Base-by-base conservation (phyloP, 2,113 vertebrate species). In the Alosa alosa region DNA sequence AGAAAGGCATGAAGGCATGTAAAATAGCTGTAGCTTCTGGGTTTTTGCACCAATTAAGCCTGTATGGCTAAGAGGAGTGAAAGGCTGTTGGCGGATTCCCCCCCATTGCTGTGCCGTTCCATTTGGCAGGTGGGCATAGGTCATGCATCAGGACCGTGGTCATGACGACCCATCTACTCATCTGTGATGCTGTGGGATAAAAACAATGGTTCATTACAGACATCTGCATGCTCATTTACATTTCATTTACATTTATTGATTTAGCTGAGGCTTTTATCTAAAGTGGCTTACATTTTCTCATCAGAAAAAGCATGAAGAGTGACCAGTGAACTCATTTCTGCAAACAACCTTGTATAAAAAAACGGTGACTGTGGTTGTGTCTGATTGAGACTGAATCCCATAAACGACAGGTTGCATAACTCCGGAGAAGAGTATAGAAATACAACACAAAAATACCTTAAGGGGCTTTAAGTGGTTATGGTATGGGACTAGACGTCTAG, bases 71-170 rank as follows among this genome's bases (percentile, higher is more conserved):
- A 9, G 1, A 75, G 68, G 68, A 36, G 31, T 31, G 9, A 75
- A 75, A 75, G 68, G 68, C 68, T 75, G 68, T 75, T 15, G 68
- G 31, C 15, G 13, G 68, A 25, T 75, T 31, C 20, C 20, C 20
- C 52, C 15, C 17, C 17, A 55, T 75, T 31, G 68, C n/a, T 31
- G 25, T 39, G n/a, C 25, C 25, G 10, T 75, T 75, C 8, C 68
- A 75, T 75, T 72, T 75, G 31, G 68, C 68, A 75, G 68, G 68
- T 36, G 31, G 31, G 68, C 31, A 75, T 7, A 4, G 68, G 25
- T 8, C 52, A 22, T 45, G 88, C 88, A 87, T 86, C 88, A 86
- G 64, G 64, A 52, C 75, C 78, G 68, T 25, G 6, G 60, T 68
- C 68, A 31, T 75, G 68, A 3, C 68, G 10, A 75, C 68, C 31